Base-by-base conservation (phyloP, 2,797 vertebrate genomes). In the Danio jaintianensis region DNA sequence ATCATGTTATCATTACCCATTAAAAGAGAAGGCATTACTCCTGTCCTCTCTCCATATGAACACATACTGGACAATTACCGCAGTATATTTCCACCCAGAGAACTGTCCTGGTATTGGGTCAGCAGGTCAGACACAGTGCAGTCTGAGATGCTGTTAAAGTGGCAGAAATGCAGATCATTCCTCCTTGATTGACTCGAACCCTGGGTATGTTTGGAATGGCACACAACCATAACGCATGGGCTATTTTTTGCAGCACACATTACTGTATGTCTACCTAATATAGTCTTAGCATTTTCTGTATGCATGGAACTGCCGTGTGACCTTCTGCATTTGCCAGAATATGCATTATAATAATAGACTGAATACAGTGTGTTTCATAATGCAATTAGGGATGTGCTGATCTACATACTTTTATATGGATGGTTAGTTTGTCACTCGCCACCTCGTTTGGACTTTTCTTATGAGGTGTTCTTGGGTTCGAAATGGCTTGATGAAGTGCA, bases 21-120 rank as follows among this genome's bases (percentile, higher is more conserved):
- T n/a, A 38, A 59, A 50, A 59, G 40, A 36, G 6, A 38, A 78
- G 58, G n/a, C 40, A 47, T 52, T 63, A 7, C 13, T 63, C 7
- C n/a, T n/a, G n/a, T n/a, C n/a, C n/a, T n/a, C n/a, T n/a, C n/a
- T n/a, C 45, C 6, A 10, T 6, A 69, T 43, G 59, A 50, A 43
- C 55, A 59, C 64, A 40, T 58, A 29, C 29, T 58, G 20, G 29
- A 40, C 29, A 22, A 69, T 66, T 29, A 20, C 4, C 36, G 42
- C 36, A 18, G 76, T 69, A 22, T 36, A 58, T 52, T 38, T 78
- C 45, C 48, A 72, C 52, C 15, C 42, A 52, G 45, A n/a, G 76
- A 16, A 61, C 55, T 20, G 45, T 43, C 12, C 6, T 36, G 66
- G 55, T 61, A 55, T 50, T 8, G 1, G 56, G 43, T 55, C 43